Evolutionary conservation across 2,797 vertebrate species (phyloP), one percentile per base, ranked within the genome.

Genomic region (Argya squamiceps): DNA sequence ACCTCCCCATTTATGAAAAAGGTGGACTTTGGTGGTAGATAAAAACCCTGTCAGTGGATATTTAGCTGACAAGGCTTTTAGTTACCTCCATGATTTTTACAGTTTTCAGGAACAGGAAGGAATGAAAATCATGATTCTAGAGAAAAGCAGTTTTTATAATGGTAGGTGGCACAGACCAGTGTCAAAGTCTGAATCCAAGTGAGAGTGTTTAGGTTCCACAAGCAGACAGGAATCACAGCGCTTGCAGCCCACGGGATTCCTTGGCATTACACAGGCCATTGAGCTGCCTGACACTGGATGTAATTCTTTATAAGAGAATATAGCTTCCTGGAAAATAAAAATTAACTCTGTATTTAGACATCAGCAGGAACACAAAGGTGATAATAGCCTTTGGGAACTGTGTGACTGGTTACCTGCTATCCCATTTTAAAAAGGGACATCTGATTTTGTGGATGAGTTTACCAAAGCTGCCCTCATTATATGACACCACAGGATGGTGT

Each of bases 191-290:
- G 71, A 63, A 36, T 78, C n/a, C 11, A 59, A 86, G 32, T 18
- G 36, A 46, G 62, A 83, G 37, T 4, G 5, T 47, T 77, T 62
- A 43, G 23, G 26, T n/a, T 84, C 30, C 27, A 6, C 0, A 0
- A 24, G 12, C 27, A 81, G 62, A 34, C 9, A 26, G 26, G 43
- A 91, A 44, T 75, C 32, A 29, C 4, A 34, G 3, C 0, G 0
- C 26, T 3, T 3, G 9, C 19, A 77, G 70, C 23, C 49, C 29
- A 4, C 0, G 0, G 41, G 53, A 34, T 62, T 79, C 21, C 67
- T 43, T 46, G 22, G 26, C 36, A 41, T 62, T 29, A n/a, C 39
- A 30, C 15, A 55, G 50, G 26, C 16, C 22, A 6, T 9, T 39
- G 79, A 58, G 36, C 39, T 44, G 52, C 77, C 53, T 30, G 30